Conservation (phyloP, 2,797 vertebrate genomes). For the Gouania willdenowi region DNA sequence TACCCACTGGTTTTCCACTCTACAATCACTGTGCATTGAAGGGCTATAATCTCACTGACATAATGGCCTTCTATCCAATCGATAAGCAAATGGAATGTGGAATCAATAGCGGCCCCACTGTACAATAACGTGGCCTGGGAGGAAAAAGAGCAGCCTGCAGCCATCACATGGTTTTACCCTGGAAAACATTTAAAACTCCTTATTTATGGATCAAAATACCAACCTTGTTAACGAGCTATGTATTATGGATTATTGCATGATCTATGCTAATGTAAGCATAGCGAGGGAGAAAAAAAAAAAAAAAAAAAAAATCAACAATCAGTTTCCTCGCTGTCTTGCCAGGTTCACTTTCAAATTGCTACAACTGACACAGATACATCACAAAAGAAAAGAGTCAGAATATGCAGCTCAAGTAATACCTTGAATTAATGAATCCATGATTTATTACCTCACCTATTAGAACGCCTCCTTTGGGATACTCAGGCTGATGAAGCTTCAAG, state of each 20-base stretch:
- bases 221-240: constrained; percentile 55
- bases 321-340: too few relatives aligned
- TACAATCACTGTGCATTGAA: constrained; percentile 36
- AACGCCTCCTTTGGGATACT: constrained; percentile 4
- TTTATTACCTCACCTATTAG: too few relatives aligned
- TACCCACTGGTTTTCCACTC: constrained; percentile 48
- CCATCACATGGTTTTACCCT: constrained; percentile 27
- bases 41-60: constrained; percentile 65
- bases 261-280: constrained; percentile 54
- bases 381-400: constrained; percentile 2
- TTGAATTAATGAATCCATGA: too few relatives aligned
- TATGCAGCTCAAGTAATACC: too few relatives aligned
- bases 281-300: constrained; percentile 1
- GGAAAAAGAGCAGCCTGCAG: constrained; percentile 10
- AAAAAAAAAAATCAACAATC: too few relatives aligned
- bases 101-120: constrained; percentile 60
- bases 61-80: constrained; percentile 69
- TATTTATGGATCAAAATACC: constrained; percentile 62
- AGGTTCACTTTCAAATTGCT: constrained; percentile 2
- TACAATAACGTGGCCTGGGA: constrained; percentile 43
- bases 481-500: too few relatives aligned
- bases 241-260: constrained; percentile 58
- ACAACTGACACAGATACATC: constrained; percentile 3
- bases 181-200: constrained; percentile 40
- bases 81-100: constrained; percentile 61